Base-by-base conservation (phyloP, 1,140 invertebrate genomes). In the Drosophila obscura region DNA sequence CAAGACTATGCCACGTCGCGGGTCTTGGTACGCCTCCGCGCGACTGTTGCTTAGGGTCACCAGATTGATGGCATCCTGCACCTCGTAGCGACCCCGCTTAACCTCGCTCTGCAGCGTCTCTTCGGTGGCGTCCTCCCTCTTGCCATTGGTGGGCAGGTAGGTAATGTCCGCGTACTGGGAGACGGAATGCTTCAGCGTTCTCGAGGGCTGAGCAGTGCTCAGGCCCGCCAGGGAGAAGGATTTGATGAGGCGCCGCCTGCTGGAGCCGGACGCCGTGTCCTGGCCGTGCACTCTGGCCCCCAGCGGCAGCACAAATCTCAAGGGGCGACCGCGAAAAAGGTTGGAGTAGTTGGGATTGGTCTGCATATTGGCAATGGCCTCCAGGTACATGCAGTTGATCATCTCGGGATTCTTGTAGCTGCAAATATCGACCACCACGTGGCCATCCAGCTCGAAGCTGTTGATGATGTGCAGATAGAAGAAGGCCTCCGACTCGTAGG, bases 381-480 rank as follows among this genome's bases (percentile, higher is more conserved):
- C 94, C 19, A 96, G 92, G 75, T 96, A 97, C 96, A 98, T 97
- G 72, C 96, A 97, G 71, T 97, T 95, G 13, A 98, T 91, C 94
- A 97, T 96, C 66, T 95, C 93, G 0, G 96, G 94, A 93, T 97
- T 94, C 64, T 95, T 94, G 84, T 97, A 98, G 53, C 94, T 94
- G 81, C 96, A 97, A 39, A 98, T 94, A 85, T 98, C 97, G 0
- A 98, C 91, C 1, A 97, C 91, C 49, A 96, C 93, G 64, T 94
- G 93, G n/a, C 94, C 93, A 46, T 95, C 94, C 50, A 93, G 92
- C 84, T 97, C 97, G 85, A 95, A 98, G 55, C 96, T 95, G 92
- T 98, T 98, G 56, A 98, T 97, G 35, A 97, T 96, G 84, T 98
- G 97, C 2, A 98, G 93, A 76, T 95, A 97, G 84, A 98, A 98